phyloP scores from a whole-genome alignment of 2,113 vertebrate genomes.

The Paradoxurus hermaphroditus region DNA sequence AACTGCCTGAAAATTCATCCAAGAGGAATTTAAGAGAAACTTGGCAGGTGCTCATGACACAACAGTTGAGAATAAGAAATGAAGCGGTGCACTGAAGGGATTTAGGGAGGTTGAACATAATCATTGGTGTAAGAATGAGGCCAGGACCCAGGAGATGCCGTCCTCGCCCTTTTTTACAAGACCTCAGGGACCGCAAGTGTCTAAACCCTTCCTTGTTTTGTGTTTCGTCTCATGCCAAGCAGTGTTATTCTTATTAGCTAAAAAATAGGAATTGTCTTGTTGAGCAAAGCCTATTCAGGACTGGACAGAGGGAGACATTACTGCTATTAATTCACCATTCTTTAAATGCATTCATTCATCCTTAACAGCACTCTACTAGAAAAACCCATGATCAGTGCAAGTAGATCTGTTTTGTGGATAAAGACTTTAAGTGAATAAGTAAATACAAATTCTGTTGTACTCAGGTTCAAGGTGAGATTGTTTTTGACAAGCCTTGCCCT shows the following conservation, averaged over 20 bases:
- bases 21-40: slow-evolving; percentile 66
- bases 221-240: slow-evolving; percentile 14
- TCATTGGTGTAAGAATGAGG: slow-evolving; percentile 68
- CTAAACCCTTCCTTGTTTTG: slow-evolving; percentile 24
- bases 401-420: neutral
- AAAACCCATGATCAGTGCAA: neutral
- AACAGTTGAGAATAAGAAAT: slow-evolving; percentile 69
- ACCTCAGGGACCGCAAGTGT: neutral
- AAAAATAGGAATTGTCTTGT: slow-evolving; percentile 23
- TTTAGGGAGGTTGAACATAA: slow-evolving; percentile 54
- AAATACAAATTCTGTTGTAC: neutral
- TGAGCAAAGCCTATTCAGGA: neutral
- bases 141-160: slow-evolving; percentile 54
- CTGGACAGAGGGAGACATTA: neutral
- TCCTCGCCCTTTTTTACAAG: slow-evolving; percentile 38
- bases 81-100: slow-evolving; percentile 26
- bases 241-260: slow-evolving; percentile 36
- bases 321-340: neutral
- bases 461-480: neutral
- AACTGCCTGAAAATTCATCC: slow-evolving; percentile 72
- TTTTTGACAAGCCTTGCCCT: neutral
- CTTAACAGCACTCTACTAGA: neutral
- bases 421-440: neutral
- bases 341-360: neutral
- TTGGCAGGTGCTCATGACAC: slow-evolving; percentile 69